Evolutionary conservation across 2,888 invertebrate genomes (phyloP).

Genomic region (Netelia inedita): DNA sequence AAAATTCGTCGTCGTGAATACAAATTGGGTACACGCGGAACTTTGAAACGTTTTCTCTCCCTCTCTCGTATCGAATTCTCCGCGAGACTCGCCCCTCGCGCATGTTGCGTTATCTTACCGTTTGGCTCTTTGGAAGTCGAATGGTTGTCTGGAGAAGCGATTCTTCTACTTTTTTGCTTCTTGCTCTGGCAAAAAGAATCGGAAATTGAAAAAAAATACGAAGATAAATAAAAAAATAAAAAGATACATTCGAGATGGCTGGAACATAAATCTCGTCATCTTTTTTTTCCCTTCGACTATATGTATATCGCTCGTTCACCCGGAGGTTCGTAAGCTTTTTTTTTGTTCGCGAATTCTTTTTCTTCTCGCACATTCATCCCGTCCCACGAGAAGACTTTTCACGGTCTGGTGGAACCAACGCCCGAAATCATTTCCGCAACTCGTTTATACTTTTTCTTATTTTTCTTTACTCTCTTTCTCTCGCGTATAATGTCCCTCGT

Average conservation of each 20-base stretch:
- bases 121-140: conserved; percentile 11
- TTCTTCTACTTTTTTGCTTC: background rate
- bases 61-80: conserved; percentile 59
- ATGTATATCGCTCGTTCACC: background rate
- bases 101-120: conserved; percentile 35
- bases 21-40: conserved; percentile 68
- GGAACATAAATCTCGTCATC: conserved; percentile 64
- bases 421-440: conserved; percentile 71
- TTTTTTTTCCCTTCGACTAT: background rate
- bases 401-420: conserved; percentile 69
- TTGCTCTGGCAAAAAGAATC: conserved; percentile 38
- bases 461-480: background rate
- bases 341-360: conserved; percentile 9
- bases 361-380: conserved; percentile 40
- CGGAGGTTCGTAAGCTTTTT: conserved; percentile 17
- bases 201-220: conserved; percentile 54
- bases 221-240: conserved; percentile 33
- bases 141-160: conserved; percentile 5
- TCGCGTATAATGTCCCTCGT: background rate
- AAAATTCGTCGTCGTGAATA: conserved; percentile 70
- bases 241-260: conserved; percentile 16
- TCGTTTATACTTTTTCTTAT: conserved; percentile 50
- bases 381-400: conserved; percentile 65
- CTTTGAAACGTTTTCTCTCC: conserved; percentile 45
- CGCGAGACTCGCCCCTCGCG: background rate